These are phyloP conservation scores for Oxycera nigricornis DNA, from an alignment of 2,888 invertebrate species.

Conservation along the genomic window DNA sequence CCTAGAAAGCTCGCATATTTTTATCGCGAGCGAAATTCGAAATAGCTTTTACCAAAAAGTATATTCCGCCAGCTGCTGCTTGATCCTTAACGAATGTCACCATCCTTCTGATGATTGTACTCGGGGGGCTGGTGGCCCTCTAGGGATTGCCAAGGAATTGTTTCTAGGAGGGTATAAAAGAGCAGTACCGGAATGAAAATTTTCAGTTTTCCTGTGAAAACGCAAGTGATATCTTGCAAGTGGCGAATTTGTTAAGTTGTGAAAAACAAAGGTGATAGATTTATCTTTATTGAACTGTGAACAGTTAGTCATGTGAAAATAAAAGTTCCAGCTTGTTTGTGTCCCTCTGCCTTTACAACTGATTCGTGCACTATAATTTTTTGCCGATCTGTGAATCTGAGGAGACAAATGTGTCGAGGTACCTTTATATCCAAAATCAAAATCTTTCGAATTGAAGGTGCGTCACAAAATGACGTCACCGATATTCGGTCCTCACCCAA, in stretches of 20 bases:
- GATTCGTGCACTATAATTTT: too few species aligned
- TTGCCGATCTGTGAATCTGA: too few species aligned
- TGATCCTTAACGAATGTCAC: not conserved
- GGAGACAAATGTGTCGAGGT: too few species aligned
- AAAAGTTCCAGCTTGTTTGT: too few species aligned
- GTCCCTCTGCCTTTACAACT: too few species aligned
- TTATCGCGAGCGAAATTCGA: not conserved
- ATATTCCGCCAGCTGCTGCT: not conserved
- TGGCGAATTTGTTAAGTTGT: too few species aligned
- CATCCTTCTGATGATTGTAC: slow-evolving; percentile 2
- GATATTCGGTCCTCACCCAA: slow-evolving; percentile 44
- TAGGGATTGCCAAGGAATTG: slow-evolving; percentile 41
- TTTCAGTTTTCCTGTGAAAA: slow-evolving; percentile 37
- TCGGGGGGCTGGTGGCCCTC: slow-evolving; percentile 19
- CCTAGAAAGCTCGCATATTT: slow-evolving; percentile 21
- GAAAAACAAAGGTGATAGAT: too few species aligned
- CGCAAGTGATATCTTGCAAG: too few species aligned
- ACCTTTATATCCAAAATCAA: too few species aligned
- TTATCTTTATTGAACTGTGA: too few species aligned
- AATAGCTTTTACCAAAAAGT: not conserved
- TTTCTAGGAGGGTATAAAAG: slow-evolving; percentile 42
- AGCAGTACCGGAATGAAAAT: slow-evolving; percentile 16
- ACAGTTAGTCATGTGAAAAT: too few species aligned
- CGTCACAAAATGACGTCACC: slow-evolving; percentile 24
- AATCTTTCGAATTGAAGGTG: too few species aligned